Base-by-base conservation (phyloP, 2,797 vertebrate species). In the Pteronotus mesoamericanus region DNA sequence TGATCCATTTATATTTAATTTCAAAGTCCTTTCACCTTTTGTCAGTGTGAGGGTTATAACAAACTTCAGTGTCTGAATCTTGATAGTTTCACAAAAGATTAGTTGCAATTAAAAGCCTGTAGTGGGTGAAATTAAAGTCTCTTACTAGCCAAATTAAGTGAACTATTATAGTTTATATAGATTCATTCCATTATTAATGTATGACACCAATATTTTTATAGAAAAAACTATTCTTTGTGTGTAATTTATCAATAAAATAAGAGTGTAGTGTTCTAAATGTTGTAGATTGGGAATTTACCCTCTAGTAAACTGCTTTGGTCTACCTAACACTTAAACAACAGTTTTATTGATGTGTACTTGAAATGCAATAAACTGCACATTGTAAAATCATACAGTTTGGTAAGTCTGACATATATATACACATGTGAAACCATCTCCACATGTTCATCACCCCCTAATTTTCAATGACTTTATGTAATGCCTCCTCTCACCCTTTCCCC, bases 71-170 rank as follows among this genome's bases (percentile, higher is more conserved):
- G 78, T 93, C 79, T 69, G 51, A 94, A 86, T 92, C 29, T 59
- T 46, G 10, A 34, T 84, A 72, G n/a, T 94, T 79, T 90, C 53
- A 89, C 15, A 83, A 96, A 96, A 74, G 12, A 22, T 86, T 84
- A 72, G 55, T 68, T 68, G 21, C 11, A 89, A 32, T 89, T 86
- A 53, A 89, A 89, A 89, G 16, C 26, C 12, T 57, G 12, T 37
- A 34, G 71, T 94, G 37, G 72, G 66, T 78, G 51, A 94, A 92
- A 89, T 83, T 84, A 92, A 86, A 85, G 57, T 87, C 34, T 92
- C 55, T 68, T 75, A 68, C 51, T 46, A 83, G 42, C 39, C 4
- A 91, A 69, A 82, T 55, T 77, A 44, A 87, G 18, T 61, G 92
- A 48, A 34, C 57, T 88, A 69, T 39, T n/a, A 71, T 82, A 71